Base-by-base conservation (phyloP, 2,113 vertebrate species). In the Sturnira hondurensis region DNA sequence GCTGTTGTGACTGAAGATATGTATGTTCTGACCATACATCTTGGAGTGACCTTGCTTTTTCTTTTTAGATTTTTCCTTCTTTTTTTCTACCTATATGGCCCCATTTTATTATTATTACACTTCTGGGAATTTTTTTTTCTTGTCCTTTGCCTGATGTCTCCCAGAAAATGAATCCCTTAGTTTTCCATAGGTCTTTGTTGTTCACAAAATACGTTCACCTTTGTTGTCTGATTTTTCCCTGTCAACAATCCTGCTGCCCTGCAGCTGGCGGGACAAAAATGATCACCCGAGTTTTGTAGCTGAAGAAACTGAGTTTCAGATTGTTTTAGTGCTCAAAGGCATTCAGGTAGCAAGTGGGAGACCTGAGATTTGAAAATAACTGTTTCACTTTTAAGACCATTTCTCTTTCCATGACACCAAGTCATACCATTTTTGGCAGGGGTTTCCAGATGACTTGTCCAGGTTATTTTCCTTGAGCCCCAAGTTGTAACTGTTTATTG, bases 221-320 rank as follows among this genome's bases (percentile, higher is more conserved):
- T 89, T 85, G 43, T 61, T 52, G 16, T 95, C 47, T 92, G 19
- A 76, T 17, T 86, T 94, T 96, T 89, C 54, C 31, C 47, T 83
- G 17, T 84, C 22, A 84, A 68, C 17, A 85, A 89, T 31, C 19
- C 24, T 82, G 41, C 33, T 86, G 0, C 81, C 50, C 17, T 31
- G 56, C 50, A 86, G 45, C 28, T 83, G 20, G 24, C 4, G 38
- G 22, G 38, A 83, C 54, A 93, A 54, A 63, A 58, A 56, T 73
- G 26, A 86, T 71, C 77, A 83, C 50, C 38, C 43, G 28, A 65
- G 15, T 73, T 74, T 84, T 88, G 74, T 26, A 85, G 9, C 19
- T 86, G 88, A 92, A 58, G 26, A 86, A 83, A 70, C 41, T 28
- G 56, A 93, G 24, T 81, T 74, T 92, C 43, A 47, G 50, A 84